Evolutionary conservation across 2,797 vertebrate species (phyloP).

Genomic region (Melopsittacus undulatus): DNA sequence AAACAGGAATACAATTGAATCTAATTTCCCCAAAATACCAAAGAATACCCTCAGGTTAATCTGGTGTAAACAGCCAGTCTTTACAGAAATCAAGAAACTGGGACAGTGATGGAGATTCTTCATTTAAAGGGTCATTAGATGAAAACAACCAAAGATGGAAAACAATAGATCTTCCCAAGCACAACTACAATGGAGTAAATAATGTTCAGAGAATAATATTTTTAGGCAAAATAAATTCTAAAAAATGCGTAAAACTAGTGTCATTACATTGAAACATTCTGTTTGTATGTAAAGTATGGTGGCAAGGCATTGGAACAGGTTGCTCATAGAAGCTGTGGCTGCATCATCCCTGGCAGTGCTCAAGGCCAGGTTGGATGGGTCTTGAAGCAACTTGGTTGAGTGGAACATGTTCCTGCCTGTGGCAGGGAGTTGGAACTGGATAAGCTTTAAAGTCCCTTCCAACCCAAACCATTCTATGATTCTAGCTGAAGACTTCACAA

Average conservation of each 20-base stretch:
- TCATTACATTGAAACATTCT: not conserved
- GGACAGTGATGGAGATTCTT: not conserved
- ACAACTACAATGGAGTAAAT: not conserved
- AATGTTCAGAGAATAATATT: not conserved
- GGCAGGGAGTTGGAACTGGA: not conserved
- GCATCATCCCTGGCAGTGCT: not conserved
- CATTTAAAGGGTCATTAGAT: not conserved
- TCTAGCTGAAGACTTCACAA: not conserved
- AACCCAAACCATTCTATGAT: not conserved
- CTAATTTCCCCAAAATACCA: not conserved
- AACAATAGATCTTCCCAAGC: not conserved
- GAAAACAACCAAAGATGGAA: not conserved
- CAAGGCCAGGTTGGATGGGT: not conserved
- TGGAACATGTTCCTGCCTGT: not conserved
- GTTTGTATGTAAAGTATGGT: not conserved
- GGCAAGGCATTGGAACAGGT: not conserved
- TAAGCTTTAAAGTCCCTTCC: not conserved
- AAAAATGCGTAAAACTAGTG: not conserved
- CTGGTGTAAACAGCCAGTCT: not conserved
- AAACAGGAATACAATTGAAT: not conserved
- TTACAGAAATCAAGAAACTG: not conserved
- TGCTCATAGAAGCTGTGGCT: not conserved
- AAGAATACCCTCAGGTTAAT: not conserved
- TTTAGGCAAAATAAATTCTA: not conserved
- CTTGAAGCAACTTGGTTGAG: not conserved